Conservation (phyloP, 2,797 vertebrate genomes). For the Echeneis naucrates region DNA sequence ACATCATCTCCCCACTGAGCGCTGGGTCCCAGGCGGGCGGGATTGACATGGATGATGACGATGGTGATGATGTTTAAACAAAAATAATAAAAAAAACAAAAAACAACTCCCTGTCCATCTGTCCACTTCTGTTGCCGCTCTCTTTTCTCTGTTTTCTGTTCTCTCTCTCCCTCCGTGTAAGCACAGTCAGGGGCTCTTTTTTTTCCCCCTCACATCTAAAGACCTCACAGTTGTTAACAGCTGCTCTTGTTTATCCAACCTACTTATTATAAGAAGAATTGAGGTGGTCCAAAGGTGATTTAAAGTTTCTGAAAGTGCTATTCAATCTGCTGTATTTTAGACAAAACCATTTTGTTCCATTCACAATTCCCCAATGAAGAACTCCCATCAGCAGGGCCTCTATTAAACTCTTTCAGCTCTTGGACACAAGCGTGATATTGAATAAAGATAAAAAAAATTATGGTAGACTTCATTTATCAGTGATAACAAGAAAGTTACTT, state of each 20-base stretch:
- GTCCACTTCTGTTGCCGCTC: constrained; percentile 58
- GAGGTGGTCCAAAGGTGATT: constrained; percentile 23
- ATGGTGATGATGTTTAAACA: constrained; percentile 80
- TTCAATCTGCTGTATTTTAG: constrained; percentile 14
- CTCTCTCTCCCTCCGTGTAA: constrained; percentile 5
- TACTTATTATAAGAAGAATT: constrained; percentile 1
- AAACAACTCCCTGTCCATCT: constrained; percentile 78
- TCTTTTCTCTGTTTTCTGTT: constrained; percentile 3
- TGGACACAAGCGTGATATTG: background rate
- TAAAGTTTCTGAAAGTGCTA: background rate
- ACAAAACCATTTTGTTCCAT: background rate
- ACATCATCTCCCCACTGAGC: constrained; percentile 77
- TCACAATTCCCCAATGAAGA: background rate
- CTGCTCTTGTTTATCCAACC: background rate
- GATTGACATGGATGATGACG: constrained; percentile 83
- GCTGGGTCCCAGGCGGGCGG: constrained; percentile 69
- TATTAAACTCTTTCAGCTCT: constrained; percentile 12
- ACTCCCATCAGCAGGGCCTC: background rate
- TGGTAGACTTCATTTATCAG: too few relatives aligned
- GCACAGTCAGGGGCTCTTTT: background rate
- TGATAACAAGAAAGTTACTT: too few relatives aligned
- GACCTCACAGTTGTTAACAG: background rate
- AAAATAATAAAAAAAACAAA: too few relatives aligned
- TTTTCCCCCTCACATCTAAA: constrained; percentile 22
- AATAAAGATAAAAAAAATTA: background rate